Evolutionary conservation across 2,113 vertebrate species (phyloP).

Genomic region (Oophaga pumilio): DNA sequence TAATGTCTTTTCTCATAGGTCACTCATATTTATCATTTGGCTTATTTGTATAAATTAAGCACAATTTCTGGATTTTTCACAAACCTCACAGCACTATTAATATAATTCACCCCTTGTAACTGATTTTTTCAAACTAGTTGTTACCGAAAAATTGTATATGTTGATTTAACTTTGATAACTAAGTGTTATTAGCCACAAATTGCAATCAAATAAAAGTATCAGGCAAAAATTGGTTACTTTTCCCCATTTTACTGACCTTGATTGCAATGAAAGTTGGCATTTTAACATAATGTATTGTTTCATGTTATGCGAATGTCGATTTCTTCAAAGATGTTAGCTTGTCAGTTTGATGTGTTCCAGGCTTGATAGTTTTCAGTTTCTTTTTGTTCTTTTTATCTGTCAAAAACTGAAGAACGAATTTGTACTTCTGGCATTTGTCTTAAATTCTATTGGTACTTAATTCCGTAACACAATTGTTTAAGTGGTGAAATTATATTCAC

Average conservation of each 20-base stretch:
- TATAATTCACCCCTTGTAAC: too few species aligned
- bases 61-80: too few species aligned
- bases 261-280: neutral
- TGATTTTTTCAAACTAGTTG: too few species aligned
- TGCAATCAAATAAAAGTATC: neutral
- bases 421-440: neutral
- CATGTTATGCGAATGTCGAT: neutral
- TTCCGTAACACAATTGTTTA: neutral
- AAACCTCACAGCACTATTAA: too few species aligned
- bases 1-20: too few species aligned
- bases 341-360: constrained; percentile 25
- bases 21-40: too few species aligned
- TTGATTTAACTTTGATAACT: neutral
- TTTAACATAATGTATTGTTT: constrained; percentile 1
- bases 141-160: too few species aligned
- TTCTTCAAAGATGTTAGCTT: neutral
- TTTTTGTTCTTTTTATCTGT: constrained; percentile 13
- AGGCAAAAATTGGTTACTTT: neutral
- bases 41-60: too few species aligned
- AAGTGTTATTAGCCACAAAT: neutral
- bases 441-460: neutral
- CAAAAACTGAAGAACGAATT: neutral
- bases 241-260: neutral
- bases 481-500: neutral
- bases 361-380: constrained; percentile 1